A percentile compares a stretch with the other conserved stretches of the same genome.
Conservation (phyloP, 2,888 invertebrate genomes). For the Hypselothyrea guttata region DNA sequence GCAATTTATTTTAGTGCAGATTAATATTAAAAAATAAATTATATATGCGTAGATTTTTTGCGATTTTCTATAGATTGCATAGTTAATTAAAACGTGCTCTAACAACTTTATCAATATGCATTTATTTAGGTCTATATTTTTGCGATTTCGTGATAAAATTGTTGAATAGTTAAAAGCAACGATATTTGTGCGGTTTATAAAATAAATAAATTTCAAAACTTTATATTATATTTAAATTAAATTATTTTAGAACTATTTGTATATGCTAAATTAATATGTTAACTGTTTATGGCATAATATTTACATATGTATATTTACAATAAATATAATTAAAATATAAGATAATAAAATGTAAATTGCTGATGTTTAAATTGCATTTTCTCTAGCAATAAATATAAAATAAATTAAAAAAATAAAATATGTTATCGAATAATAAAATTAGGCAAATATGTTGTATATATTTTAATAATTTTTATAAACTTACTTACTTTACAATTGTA, state of each 20-base stretch:
- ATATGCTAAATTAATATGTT: too few relatives aligned
- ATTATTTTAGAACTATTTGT: too few relatives aligned
- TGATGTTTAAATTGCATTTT: neutral
- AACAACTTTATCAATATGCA: constrained; percentile 23
- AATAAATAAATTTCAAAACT: constrained; percentile 2
- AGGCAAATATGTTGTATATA: too few relatives aligned
- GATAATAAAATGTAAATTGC: too few relatives aligned
- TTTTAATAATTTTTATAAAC: too few relatives aligned
- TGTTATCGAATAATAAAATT: too few relatives aligned
- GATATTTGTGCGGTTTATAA: constrained; percentile 17
- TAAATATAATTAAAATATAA: too few relatives aligned
- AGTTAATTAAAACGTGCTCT: constrained; percentile 56
- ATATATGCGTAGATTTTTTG: constrained; percentile 1
- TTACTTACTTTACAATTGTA: too few relatives aligned
- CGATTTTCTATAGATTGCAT: constrained; percentile 10
- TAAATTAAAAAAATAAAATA: too few relatives aligned
- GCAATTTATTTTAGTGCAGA: constrained; percentile 42
- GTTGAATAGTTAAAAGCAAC: constrained; percentile 23
- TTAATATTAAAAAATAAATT: constrained; percentile 34
- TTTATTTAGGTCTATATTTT: constrained; percentile 6
- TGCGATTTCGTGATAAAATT: constrained; percentile 6
- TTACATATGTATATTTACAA: neutral
- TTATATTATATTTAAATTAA: too few relatives aligned
- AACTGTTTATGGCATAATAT: too few relatives aligned
- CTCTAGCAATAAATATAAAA: neutral